Conservation (phyloP, 2,113 vertebrate genomes). For the Colinus virginianus region DNA sequence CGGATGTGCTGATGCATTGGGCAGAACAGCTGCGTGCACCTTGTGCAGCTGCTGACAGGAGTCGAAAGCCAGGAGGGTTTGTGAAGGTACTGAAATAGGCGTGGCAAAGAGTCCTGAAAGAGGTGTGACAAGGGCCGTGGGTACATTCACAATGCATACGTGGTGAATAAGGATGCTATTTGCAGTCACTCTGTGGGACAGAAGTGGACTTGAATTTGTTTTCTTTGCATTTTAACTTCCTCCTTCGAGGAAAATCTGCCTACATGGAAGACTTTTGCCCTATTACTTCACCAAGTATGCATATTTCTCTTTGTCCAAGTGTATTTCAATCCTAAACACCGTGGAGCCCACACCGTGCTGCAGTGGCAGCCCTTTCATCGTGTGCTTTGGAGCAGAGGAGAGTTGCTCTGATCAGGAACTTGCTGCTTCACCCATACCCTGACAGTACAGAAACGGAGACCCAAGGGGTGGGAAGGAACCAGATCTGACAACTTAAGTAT, state of each 20-base stretch:
- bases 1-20: background rate
- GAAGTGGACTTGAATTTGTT: background rate
- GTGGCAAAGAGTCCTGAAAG: background rate
- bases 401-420: slow-evolving; percentile 10
- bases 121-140: background rate
- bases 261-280: slow-evolving; percentile 29
- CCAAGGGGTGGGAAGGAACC: background rate
- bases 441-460: background rate
- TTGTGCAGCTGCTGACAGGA: background rate
- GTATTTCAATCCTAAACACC: background rate
- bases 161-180: background rate
- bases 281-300: background rate
- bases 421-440: background rate
- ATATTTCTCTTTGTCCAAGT: background rate
- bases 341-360: background rate
- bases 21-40: background rate
- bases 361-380: background rate
- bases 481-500: background rate
- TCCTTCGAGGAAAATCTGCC: slow-evolving; percentile 28
- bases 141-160: background rate
- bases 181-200: background rate
- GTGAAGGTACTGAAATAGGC: background rate
- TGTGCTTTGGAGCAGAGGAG: background rate
- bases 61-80: background rate
- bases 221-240: slow-evolving; percentile 25